phyloP scores from a whole-genome alignment of 2,113 vertebrate genomes.

The Glaucidium brasilianum region DNA sequence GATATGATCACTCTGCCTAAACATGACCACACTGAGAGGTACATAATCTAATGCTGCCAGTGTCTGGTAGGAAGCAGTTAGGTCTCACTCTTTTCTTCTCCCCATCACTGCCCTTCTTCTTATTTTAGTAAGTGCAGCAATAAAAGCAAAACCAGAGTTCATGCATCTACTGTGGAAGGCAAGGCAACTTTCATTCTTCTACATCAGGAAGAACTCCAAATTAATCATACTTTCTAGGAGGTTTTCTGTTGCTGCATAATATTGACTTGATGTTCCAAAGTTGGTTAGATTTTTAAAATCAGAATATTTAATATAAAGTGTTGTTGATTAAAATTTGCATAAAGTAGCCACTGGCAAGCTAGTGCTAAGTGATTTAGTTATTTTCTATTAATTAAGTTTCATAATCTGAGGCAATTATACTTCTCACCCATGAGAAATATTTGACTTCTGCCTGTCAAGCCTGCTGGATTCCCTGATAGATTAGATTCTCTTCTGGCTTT shows the following conservation, averaged over 20 bases:
- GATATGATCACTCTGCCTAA: not conserved
- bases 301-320: not conserved
- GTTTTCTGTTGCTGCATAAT: not conserved
- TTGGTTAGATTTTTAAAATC: not conserved
- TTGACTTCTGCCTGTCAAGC: not conserved
- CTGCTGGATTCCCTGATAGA: not conserved
- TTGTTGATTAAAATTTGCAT: not conserved
- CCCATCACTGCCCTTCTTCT: not conserved
- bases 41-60: not conserved
- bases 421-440: not conserved
- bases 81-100: not conserved
- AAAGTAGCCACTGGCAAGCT: not conserved
- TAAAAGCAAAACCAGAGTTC: not conserved
- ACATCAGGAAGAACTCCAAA: not conserved
- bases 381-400: not conserved
- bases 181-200: not conserved
- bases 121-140: not conserved
- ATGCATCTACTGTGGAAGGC: not conserved
- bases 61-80: not conserved
- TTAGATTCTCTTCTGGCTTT: not conserved
- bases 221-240: not conserved
- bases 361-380: not conserved
- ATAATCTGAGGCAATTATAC: constrained; percentile 1
- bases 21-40: not conserved
- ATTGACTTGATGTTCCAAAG: not conserved